Conservation (phyloP, 2,113 vertebrate genomes). For the Platysternon megacephalum region DNA sequence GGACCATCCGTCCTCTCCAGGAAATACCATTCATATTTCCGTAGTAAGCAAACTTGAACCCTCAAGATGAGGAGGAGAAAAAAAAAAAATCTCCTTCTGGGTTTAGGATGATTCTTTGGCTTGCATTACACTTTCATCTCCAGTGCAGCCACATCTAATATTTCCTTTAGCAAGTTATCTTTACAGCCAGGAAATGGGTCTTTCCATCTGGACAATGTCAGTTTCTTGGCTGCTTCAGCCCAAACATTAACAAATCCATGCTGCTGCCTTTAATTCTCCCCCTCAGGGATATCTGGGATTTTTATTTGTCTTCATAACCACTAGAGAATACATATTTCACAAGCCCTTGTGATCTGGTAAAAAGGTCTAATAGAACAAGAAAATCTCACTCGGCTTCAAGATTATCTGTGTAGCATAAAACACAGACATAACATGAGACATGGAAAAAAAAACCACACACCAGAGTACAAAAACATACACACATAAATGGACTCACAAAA, state of each 20-base stretch:
- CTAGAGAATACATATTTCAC: constrained; percentile 55
- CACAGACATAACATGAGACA: not conserved
- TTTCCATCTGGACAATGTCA: constrained; percentile 79
- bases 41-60: constrained; percentile 50
- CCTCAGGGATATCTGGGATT: constrained; percentile 72
- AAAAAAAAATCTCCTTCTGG: constrained; percentile 41
- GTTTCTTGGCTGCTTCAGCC: constrained; percentile 71
- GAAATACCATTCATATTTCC: constrained; percentile 51
- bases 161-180: constrained; percentile 79
- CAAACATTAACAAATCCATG: constrained; percentile 77
- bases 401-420: constrained; percentile 57
- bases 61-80: not conserved
- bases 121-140: constrained; percentile 25
- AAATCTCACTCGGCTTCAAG: constrained; percentile 36
- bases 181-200: constrained; percentile 79
- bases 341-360: not conserved
- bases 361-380: constrained; percentile 15
- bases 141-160: constrained; percentile 64
- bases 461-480: constrained; percentile 48
- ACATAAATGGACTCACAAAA: not conserved
- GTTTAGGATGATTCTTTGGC: constrained; percentile 57
- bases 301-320: constrained; percentile 65
- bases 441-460: not conserved
- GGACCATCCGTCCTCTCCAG: not conserved
- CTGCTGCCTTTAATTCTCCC: constrained; percentile 71